Evolutionary conservation across 2,113 vertebrate genomes (phyloP).

Genomic region (Colossoma macropomum): DNA sequence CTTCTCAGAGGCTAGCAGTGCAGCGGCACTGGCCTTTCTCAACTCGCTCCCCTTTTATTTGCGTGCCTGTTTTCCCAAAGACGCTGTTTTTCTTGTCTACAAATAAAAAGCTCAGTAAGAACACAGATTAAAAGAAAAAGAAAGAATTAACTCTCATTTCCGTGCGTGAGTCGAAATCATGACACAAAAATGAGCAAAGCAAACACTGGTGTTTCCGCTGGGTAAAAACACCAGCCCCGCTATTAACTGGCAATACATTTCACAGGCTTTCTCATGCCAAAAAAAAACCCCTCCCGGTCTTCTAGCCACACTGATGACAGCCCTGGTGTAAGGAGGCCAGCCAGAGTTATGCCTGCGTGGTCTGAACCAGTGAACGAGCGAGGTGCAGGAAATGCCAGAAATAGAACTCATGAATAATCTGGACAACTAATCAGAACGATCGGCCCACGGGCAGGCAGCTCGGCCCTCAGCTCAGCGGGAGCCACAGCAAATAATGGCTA

Average conservation of each 20-base stretch:
- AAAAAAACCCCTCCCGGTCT: neutral
- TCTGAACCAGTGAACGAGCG: constrained; percentile 5
- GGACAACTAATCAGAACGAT: constrained; percentile 35
- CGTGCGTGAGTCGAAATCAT: neutral
- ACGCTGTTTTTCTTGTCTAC: neutral
- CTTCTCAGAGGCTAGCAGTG: constrained; percentile 61
- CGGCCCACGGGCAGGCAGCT: constrained; percentile 28
- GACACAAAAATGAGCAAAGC: neutral
- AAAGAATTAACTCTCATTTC: neutral
- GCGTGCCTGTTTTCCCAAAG: constrained; percentile 11
- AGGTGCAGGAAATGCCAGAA: constrained; percentile 52
- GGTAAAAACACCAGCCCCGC: neutral
- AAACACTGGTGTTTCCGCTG: neutral
- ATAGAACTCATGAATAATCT: constrained; percentile 65
- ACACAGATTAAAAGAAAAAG: neutral
- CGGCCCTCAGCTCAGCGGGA: neutral
- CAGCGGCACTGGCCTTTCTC: constrained; percentile 59
- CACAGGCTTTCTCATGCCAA: neutral
- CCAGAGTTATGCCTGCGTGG: constrained; percentile 23
- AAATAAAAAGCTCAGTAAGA: neutral
- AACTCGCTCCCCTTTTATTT: neutral
- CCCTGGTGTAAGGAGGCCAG: constrained; percentile 1
- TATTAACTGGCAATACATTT: neutral
- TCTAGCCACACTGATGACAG: constrained; percentile 4
- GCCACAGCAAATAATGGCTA: neutral